Percentiles rank a stretch among this genome's conserved stretches.
These are phyloP conservation scores for Daubentonia madagascariensis DNA, from an alignment of 2,113 vertebrate species.

Conservation along the genomic window DNA sequence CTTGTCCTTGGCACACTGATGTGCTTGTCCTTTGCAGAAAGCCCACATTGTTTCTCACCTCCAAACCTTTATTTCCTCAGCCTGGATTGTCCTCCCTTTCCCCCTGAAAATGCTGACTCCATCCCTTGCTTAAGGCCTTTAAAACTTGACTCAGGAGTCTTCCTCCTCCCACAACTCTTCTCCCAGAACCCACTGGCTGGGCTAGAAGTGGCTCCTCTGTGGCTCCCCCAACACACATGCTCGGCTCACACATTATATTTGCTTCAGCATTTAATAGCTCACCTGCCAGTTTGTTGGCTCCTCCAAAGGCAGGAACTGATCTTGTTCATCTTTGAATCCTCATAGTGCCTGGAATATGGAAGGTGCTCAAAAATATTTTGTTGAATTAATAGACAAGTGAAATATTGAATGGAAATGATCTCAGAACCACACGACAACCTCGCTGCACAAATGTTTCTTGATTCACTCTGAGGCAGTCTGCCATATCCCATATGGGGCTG, in stretches of 20 bases:
- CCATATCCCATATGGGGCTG: neutral
- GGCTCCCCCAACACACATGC: too few species aligned
- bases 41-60: neutral
- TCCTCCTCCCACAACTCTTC: neutral
- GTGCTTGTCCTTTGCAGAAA: neutral
- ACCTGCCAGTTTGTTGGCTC: neutral
- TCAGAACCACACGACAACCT: neutral
- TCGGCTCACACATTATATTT: neutral
- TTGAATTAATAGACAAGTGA: neutral
- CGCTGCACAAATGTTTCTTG: neutral
- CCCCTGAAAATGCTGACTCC: neutral
- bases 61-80: neutral
- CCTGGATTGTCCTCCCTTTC: neutral
- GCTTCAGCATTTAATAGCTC: neutral
- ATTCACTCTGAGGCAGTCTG: neutral
- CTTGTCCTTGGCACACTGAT: neutral
- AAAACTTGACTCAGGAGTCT: neutral
- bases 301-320: neutral
- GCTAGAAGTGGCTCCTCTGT: neutral
- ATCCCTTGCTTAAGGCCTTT: neutral
- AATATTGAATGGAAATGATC: neutral
- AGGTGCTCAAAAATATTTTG: neutral
- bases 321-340: slow-evolving; percentile 1
- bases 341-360: neutral
- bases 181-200: neutral